These are phyloP conservation scores for Drosophila bocki DNA, from an alignment of 1,140 invertebrate genomes.

Conservation along the genomic window DNA sequence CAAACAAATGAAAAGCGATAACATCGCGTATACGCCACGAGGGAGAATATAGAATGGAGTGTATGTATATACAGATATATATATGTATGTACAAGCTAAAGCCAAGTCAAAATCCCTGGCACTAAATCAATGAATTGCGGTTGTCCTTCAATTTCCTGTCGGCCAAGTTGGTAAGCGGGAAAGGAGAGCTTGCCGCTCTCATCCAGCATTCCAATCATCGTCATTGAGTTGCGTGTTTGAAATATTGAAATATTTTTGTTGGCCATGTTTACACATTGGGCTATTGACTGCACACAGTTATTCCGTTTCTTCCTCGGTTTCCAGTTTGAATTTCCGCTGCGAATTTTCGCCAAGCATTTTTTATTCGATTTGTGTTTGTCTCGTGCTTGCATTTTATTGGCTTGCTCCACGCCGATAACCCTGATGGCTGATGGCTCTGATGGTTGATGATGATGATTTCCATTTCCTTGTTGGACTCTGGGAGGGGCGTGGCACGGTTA, in stretches of 20 bases:
- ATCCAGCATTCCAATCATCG: constrained; percentile 40
- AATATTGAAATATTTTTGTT: constrained; percentile 69
- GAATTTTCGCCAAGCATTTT: constrained; percentile 68
- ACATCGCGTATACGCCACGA: constrained; percentile 51
- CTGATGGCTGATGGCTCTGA: constrained; percentile 33
- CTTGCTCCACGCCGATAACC: constrained; percentile 27
- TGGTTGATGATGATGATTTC: constrained; percentile 56
- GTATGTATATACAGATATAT: constrained; percentile 1
- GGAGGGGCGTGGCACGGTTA: constrained; percentile 43
- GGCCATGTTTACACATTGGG: constrained; percentile 75
- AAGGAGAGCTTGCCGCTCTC: constrained; percentile 18
- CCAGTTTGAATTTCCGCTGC: constrained; percentile 40
- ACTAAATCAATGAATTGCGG: constrained; percentile 78
- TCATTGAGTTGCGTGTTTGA: constrained; percentile 63
- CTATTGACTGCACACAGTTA: constrained; percentile 69
- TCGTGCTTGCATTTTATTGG: constrained; percentile 41
- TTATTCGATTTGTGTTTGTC: constrained; percentile 71
- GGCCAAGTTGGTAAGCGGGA: constrained; percentile 52
- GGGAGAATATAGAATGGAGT: constrained; percentile 10
- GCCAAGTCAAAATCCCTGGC: constrained; percentile 59
- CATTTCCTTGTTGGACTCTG: constrained; percentile 42
- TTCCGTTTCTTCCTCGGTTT: constrained; percentile 15
- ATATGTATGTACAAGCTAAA: background rate
- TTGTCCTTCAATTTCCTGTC: constrained; percentile 76
- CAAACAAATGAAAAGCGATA: constrained; percentile 78